Conservation (phyloP, 1,140 invertebrate species). For the Drosophila nigrodunni region DNA sequence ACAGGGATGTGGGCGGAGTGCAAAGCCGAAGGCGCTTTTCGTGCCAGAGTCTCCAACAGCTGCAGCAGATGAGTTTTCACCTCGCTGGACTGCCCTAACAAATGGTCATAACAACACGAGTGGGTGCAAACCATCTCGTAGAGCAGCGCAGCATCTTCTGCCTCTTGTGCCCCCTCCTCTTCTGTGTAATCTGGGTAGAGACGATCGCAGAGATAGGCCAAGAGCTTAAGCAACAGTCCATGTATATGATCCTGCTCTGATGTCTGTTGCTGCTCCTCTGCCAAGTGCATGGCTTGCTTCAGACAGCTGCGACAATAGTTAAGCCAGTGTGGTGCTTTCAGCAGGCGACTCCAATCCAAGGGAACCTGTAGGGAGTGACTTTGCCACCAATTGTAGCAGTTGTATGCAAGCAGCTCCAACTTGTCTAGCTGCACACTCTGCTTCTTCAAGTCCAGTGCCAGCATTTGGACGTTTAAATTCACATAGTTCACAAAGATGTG, state of each 20-base stretch:
- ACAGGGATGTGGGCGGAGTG: conserved; percentile 88
- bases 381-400: conserved; percentile 82
- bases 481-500: conserved; percentile 86
- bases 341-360: conserved; percentile 84
- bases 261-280: conserved; percentile 69
- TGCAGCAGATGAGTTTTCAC: conserved; percentile 87
- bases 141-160: conserved; percentile 82
- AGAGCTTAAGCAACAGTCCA: conserved; percentile 85
- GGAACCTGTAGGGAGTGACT: neutral
- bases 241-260: conserved; percentile 71
- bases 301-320: conserved; percentile 88
- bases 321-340: conserved; percentile 87
- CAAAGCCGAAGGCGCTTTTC: conserved; percentile 87
- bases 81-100: conserved; percentile 78
- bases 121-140: conserved; percentile 91
- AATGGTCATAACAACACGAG: conserved; percentile 88
- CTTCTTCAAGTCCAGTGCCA: conserved; percentile 86
- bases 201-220: conserved; percentile 86
- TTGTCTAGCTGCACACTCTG: conserved; percentile 67
- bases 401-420: conserved; percentile 60
- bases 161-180: conserved; percentile 7
- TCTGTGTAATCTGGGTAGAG: conserved; percentile 85
- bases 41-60: conserved; percentile 87
- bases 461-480: conserved; percentile 86
- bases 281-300: conserved; percentile 87